Evolutionary conservation across 2,113 vertebrate species (phyloP), one percentile per base, ranked within the genome.

Genomic region (Amia ocellicauda): DNA sequence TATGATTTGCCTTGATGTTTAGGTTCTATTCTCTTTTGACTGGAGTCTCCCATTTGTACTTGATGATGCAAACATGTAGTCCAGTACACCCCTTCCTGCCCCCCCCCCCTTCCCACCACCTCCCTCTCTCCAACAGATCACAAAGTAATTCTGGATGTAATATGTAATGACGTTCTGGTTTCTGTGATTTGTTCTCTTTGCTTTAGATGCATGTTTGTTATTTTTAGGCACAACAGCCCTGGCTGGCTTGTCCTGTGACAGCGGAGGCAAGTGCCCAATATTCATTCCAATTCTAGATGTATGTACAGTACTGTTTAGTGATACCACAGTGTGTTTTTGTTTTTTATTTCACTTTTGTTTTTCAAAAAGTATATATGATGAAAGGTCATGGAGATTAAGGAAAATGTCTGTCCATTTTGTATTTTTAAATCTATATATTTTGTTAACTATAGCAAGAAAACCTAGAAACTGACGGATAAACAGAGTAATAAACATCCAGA

Each of bases 111-210:
- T 11, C 5, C 31, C 1, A 7, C 1, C 31, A 36, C n/a, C n/a
- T n/a, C 31, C 31, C 31, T 11, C 5, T 11, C 1, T 36, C 1
- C 31, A 36, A 36, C 31, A 36, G 31, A 36, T 11, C 22, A 47
- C 59, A 51, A 17, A 56, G 41, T 56, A 28, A 20, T 24, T 24
- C 52, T 71, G 58, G 70, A 70, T 73, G 66, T 71, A 68, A 75
- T 79, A 75, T 74, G 68, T 74, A 71, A 66, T 76, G 16, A 74
- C 77, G 76, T 68, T 58, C 73, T 70, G 66, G 76, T 75, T 62
- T 41, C 69, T 60, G 69, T 67, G 68, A 75, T 66, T 69, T 69
- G 70, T 64, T 70, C 74, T 58, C 71, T 77, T 64, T 58, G 72
- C 41, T 72, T 73, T 72, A 71, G 70, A 54, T 72, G 56, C 63